phyloP scores from a whole-genome alignment of 2,888 invertebrate species.

The Scaptomyza reducta region DNA sequence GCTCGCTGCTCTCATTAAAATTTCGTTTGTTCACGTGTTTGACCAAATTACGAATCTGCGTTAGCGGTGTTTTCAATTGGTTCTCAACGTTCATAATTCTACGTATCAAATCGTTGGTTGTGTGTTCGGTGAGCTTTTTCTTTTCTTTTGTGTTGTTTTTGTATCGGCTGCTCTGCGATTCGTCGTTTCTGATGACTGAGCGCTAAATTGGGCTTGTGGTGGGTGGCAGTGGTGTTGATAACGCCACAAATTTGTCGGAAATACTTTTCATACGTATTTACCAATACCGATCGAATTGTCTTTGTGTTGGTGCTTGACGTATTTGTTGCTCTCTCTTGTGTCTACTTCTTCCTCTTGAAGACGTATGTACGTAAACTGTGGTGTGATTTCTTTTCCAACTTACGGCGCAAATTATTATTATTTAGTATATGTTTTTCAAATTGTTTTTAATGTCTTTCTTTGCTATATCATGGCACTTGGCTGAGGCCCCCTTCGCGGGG shows the following conservation, averaged over 20 bases:
- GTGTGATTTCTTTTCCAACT: conserved; percentile 47
- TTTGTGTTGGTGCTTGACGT: conserved; percentile 57
- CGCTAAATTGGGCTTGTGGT: conserved; percentile 39
- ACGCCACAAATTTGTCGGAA: conserved; percentile 52
- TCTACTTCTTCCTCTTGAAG: conserved; percentile 5
- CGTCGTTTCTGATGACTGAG: conserved; percentile 33
- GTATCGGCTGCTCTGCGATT: conserved; percentile 24
- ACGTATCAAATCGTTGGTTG: conserved; percentile 82
- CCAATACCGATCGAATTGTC: conserved; percentile 43
- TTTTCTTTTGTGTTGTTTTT: conserved; percentile 28
- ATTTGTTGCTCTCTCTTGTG: conserved; percentile 62
- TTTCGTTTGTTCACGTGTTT: conserved; percentile 98
- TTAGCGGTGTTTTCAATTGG: conserved; percentile 99
- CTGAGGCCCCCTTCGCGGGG: conserved; percentile 64
- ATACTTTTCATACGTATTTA: conserved; percentile 41
- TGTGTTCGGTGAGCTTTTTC: conserved; percentile 45
- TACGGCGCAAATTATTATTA: conserved; percentile 59
- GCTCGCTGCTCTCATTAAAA: conserved; percentile 94
- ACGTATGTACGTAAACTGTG: conserved; percentile 43
- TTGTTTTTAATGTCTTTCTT: conserved; percentile 17
- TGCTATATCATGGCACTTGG: conserved; percentile 53
- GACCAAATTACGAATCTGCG: conserved; percentile 99
- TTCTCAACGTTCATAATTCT: conserved; percentile 99
- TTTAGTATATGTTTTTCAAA: conserved; percentile 37
- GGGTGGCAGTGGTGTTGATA: conserved; percentile 58